A percentile compares a stretch with the other conserved stretches of the same genome.
These are phyloP conservation scores for Tuta absoluta DNA, from an alignment of 2,888 invertebrate genomes.

Conservation along the genomic window DNA sequence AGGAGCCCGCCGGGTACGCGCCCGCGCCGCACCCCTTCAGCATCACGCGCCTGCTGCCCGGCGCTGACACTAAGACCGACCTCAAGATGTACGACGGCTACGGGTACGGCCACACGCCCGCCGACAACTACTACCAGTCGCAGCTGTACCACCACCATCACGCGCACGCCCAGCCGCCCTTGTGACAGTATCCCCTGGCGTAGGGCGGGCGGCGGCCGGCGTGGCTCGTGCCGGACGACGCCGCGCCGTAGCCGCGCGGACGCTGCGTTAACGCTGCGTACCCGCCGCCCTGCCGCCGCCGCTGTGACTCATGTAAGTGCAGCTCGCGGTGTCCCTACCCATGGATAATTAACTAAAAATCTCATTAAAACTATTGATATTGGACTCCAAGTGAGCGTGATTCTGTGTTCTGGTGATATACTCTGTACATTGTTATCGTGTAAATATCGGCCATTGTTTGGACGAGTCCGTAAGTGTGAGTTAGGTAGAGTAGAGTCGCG, in stretches of 20 bases:
- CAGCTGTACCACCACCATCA: slow-evolving; percentile 86
- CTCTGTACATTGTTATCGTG: slow-evolving; percentile 54
- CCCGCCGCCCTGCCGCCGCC: slow-evolving; percentile 30
- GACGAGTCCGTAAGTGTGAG: slow-evolving; percentile 66
- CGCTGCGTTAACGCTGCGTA: slow-evolving; percentile 22
- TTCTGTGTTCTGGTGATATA: slow-evolving; percentile 74
- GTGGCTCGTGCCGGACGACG: slow-evolving; percentile 42
- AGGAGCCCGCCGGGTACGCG: slow-evolving; percentile 89
- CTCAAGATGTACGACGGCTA: slow-evolving; percentile 94
- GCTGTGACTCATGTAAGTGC: slow-evolving; percentile 35
- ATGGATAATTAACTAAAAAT: slow-evolving; percentile 44
- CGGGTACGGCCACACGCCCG: slow-evolving; percentile 79
- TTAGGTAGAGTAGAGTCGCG: slow-evolving; percentile 58
- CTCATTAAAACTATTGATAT: slow-evolving; percentile 62
- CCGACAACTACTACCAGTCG: slow-evolving; percentile 92
- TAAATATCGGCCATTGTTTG: slow-evolving; percentile 67
- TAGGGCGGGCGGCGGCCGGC: slow-evolving; percentile 80
- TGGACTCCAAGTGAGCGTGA: slow-evolving; percentile 76
- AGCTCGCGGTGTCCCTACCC: slow-evolving; percentile 30
- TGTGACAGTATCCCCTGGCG: slow-evolving; percentile 96
- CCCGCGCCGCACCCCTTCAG: slow-evolving; percentile 96
- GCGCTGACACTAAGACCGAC: slow-evolving; percentile 92
- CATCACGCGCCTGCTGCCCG: slow-evolving; percentile 94
- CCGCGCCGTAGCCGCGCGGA: slow-evolving; percentile 50
- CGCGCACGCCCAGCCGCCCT: slow-evolving; percentile 88